Evolutionary conservation across 2,797 vertebrate genomes (phyloP), one percentile per base, ranked within the genome.

Genomic region (Jordanella pulchra): DNA sequence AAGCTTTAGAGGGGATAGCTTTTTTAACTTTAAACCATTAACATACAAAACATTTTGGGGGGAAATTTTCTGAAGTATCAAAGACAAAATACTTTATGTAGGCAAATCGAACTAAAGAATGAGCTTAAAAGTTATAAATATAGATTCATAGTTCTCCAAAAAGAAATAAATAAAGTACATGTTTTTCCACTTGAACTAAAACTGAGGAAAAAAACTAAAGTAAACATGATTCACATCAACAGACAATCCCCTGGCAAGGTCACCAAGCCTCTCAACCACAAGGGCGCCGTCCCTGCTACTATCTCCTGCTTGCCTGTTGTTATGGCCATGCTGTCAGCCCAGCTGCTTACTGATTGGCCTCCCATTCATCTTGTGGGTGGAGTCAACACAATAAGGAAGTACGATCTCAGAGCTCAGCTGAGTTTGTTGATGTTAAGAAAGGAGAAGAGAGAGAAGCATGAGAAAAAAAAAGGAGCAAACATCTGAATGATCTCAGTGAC

Each of bases 391-490:
- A 82, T 65, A 67, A 88, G 81, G 86, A 86, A 88, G 83, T 60
- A 72, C 55, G 69, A 71, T 76, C 61, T 67, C 42, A 4, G 48
- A 78, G 87, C 87, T 91, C 84, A 87, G 89, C 84, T 88, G 87
- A 78, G 78, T 87, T 84, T 91, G 86, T 93, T 93, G 92, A 92
- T 87, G 84, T 78, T 84, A 73, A 83, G 70, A 75, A 77, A 63
- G 76, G 55, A 51, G 6, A 27, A 48, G 55, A 53, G 25, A 55
- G 44, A 75, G 3, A 23, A 23, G 65, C 14, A 28, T 45, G 45
- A 64, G 58, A 42, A 67, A 60, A 74, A 50, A 18, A 9, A 51
- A n/a, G 72, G n/a, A n/a, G 48, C 28, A 71, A 68, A 68, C 11
- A 72, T 65, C 30, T 32, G 23, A 48, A 72, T 44, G 14, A 67